Percentiles rank a stretch among this genome's conserved stretches.
phyloP scores from a whole-genome alignment of 2,113 vertebrate genomes.

The Pavo muticus region DNA sequence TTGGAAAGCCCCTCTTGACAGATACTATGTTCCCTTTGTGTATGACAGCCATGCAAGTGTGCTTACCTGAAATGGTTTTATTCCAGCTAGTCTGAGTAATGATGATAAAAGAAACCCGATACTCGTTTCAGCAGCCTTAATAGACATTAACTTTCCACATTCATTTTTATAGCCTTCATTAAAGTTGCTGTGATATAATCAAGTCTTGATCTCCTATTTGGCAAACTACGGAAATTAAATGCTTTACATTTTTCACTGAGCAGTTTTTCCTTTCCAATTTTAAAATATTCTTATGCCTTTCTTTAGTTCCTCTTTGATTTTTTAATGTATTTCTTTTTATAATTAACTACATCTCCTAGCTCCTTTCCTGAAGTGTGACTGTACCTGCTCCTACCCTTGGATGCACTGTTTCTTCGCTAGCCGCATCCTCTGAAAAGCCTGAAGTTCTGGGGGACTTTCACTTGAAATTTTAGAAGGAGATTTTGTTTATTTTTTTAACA shows the following conservation, averaged over 20 bases:
- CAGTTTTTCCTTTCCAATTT: background rate
- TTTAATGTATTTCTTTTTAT: background rate
- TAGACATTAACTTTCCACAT: background rate
- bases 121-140: background rate
- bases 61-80: background rate
- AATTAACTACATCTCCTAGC: background rate
- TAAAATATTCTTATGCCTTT: background rate
- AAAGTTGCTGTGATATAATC: background rate
- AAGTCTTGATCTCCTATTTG: background rate
- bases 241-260: background rate
- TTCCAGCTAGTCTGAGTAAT: background rate
- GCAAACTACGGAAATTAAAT: background rate
- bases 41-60: background rate
- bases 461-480: background rate
- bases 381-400: background rate
- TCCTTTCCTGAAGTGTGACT: background rate
- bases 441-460: background rate
- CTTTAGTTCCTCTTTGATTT: background rate
- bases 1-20: background rate
- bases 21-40: accelerated
- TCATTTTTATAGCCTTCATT: background rate
- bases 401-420: background rate
- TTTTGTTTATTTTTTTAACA: background rate
- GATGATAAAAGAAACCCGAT: background rate
- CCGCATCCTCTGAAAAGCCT: background rate